These are phyloP conservation scores for Amblyopsis hoosieri DNA, from an alignment of 2,797 vertebrate genomes.

Conservation along the genomic window DNA sequence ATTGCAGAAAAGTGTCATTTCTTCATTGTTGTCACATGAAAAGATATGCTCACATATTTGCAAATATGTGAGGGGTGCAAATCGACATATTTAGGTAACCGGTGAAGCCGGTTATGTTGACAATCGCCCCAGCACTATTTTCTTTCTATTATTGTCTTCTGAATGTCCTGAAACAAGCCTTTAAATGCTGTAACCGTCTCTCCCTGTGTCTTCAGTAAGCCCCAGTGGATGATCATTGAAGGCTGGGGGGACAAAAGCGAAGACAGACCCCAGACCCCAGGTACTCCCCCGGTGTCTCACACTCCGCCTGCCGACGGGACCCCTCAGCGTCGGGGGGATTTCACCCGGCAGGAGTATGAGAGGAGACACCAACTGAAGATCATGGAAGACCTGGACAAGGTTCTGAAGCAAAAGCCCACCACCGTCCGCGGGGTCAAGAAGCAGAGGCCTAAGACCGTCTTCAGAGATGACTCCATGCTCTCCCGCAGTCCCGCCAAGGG, in stretches of 20 bases:
- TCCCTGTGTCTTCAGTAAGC: constrained; percentile 58
- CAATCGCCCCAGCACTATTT: no score
- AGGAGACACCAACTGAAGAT: constrained; percentile 89
- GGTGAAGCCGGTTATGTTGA: no score
- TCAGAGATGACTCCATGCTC: constrained; percentile 88
- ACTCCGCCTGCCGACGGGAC: constrained; percentile 73
- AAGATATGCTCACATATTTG: no score
- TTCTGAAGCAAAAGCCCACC: constrained; percentile 84
- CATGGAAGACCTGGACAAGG: constrained; percentile 93
- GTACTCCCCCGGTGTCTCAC: constrained; percentile 60
- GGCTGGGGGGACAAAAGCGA: constrained; percentile 73
- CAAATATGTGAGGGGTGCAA: no score
- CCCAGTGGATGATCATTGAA: constrained; percentile 78
- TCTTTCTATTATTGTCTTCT: not conserved
- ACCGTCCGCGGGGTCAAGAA: constrained; percentile 82
- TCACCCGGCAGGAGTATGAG: constrained; percentile 87
- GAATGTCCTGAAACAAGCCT: not conserved
- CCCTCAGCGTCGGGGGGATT: constrained; percentile 82
- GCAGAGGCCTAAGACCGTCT: constrained; percentile 87
- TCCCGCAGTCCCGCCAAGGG: constrained; percentile 87
- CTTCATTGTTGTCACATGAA: no score
- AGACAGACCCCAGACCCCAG: constrained; percentile 67
- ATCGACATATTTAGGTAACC: no score
- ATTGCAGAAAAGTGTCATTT: no score
- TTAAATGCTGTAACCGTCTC: not conserved